A percentile compares a stretch with the other conserved stretches of the same genome.
Evolutionary conservation across 2,113 vertebrate species (phyloP).

Genomic region (Anas platyrhynchos): DNA sequence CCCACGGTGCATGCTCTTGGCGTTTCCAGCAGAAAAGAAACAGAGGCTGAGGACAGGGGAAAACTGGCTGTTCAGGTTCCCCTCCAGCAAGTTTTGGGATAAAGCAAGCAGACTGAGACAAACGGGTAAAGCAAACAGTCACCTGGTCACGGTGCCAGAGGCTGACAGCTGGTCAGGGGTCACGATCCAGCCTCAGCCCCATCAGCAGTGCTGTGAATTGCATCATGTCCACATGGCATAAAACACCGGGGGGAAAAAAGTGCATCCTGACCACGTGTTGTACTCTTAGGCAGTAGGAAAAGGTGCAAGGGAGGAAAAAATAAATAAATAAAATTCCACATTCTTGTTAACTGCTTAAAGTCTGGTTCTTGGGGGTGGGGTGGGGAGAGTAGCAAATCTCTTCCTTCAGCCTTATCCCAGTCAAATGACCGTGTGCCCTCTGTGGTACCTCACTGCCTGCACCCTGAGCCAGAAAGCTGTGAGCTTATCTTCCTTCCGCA

Average conservation of each 20-base stretch:
- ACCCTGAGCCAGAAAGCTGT: accelerated
- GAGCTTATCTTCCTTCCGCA: accelerated
- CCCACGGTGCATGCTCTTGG: accelerated
- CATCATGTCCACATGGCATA: not conserved
- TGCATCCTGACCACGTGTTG: accelerated
- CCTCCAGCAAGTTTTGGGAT: not conserved
- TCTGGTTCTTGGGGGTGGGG: accelerated
- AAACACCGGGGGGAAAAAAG: not conserved
- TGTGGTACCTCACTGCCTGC: not conserved
- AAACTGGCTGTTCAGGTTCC: accelerated
- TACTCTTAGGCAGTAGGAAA: accelerated
- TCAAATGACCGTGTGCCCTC: accelerated
- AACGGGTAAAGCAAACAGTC: accelerated
- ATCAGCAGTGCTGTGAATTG: not conserved
- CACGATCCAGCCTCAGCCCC: not conserved
- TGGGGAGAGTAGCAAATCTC: too few species aligned
- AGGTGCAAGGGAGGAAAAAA: not conserved
- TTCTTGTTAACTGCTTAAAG: not conserved
- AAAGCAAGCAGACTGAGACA: not conserved
- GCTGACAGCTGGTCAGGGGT: not conserved
- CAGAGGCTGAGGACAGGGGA: accelerated
- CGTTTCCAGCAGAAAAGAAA: accelerated
- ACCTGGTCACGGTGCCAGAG: accelerated
- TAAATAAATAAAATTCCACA: too few species aligned
- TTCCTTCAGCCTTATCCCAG: too few species aligned